phyloP scores from a whole-genome alignment of 1,140 invertebrate genomes.

The Oedothorax gibbosus region DNA sequence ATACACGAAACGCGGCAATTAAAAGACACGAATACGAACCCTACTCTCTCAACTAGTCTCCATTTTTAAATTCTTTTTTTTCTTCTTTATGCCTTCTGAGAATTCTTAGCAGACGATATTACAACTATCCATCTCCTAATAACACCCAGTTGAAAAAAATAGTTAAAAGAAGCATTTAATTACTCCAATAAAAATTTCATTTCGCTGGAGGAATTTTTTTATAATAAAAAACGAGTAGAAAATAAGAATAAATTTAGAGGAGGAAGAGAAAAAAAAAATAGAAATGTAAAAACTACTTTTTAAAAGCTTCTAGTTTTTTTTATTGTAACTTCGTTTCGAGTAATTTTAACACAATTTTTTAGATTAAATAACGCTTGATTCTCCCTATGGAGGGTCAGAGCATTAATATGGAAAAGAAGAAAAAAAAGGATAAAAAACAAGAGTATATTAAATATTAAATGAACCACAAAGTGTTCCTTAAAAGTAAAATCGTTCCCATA shows the following conservation, averaged over 20 bases:
- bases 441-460: slow-evolving; percentile 61
- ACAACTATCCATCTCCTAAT: slow-evolving; percentile 48
- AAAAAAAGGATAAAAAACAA: slow-evolving; percentile 21
- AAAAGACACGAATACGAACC: slow-evolving; percentile 30
- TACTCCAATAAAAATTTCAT: slow-evolving; percentile 61
- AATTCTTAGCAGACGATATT: slow-evolving; percentile 46
- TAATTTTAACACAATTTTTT: slow-evolving; percentile 61
- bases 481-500: slow-evolving; percentile 59
- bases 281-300: slow-evolving; percentile 21
- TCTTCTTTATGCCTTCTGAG: slow-evolving; percentile 20
- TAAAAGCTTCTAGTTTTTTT: background rate
- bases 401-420: background rate
- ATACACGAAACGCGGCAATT: slow-evolving; percentile 56
- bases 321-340: slow-evolving; percentile 26
- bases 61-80: background rate
- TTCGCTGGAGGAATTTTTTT: slow-evolving; percentile 48
- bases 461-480: slow-evolving; percentile 60
- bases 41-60: background rate
- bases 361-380: slow-evolving; percentile 57
- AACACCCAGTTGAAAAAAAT: slow-evolving; percentile 40
- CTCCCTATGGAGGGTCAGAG: slow-evolving; percentile 19
- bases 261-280: background rate
- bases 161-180: slow-evolving; percentile 60
- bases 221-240: slow-evolving; percentile 30
- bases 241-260: slow-evolving; percentile 23